Evolutionary conservation across 2,888 invertebrate genomes (phyloP).

Genomic region (Tridacna gigas): DNA sequence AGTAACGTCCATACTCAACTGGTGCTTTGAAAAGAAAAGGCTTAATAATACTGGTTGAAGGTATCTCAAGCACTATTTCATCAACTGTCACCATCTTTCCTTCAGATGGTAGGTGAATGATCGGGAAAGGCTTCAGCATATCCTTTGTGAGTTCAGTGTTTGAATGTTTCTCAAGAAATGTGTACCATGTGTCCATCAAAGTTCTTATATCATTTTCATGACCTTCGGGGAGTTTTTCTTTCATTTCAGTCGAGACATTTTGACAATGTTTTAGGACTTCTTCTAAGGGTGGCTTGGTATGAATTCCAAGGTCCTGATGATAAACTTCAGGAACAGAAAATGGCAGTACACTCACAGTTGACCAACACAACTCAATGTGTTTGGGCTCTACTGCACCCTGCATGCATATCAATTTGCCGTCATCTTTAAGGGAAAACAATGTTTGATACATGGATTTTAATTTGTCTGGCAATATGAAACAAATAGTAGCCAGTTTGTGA

Average conservation of each 20-base stretch:
- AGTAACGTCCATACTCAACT: slow-evolving; percentile 28
- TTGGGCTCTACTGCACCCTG: slow-evolving; percentile 4
- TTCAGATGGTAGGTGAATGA: slow-evolving; percentile 33
- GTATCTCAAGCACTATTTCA: slow-evolving; percentile 26
- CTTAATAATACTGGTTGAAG: slow-evolving; percentile 22
- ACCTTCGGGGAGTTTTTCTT: background rate
- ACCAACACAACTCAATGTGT: slow-evolving; percentile 33
- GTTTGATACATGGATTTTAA: background rate
- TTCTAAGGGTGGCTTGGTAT: slow-evolving; percentile 4
- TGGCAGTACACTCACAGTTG: slow-evolving; percentile 19
- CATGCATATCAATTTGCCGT: slow-evolving; percentile 41
- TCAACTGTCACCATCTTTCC: slow-evolving; percentile 22
- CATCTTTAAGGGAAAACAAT: slow-evolving; percentile 25
- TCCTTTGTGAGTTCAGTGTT: background rate
- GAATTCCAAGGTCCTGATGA: slow-evolving; percentile 20
- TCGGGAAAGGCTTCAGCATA: slow-evolving; percentile 24
- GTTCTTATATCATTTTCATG: background rate
- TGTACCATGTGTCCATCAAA: slow-evolving; percentile 31
- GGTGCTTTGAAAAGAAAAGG: slow-evolving; percentile 46
- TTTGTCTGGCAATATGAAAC: slow-evolving; percentile 41
- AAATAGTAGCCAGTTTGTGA: slow-evolving; percentile 18
- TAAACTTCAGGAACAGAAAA: background rate
- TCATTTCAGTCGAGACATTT: slow-evolving; percentile 37
- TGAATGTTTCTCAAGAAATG: slow-evolving; percentile 1
- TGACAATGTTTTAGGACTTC: slow-evolving; percentile 45